These are phyloP conservation scores for Patella caerulea DNA, from an alignment of 2,888 invertebrate species.

Conservation along the genomic window DNA sequence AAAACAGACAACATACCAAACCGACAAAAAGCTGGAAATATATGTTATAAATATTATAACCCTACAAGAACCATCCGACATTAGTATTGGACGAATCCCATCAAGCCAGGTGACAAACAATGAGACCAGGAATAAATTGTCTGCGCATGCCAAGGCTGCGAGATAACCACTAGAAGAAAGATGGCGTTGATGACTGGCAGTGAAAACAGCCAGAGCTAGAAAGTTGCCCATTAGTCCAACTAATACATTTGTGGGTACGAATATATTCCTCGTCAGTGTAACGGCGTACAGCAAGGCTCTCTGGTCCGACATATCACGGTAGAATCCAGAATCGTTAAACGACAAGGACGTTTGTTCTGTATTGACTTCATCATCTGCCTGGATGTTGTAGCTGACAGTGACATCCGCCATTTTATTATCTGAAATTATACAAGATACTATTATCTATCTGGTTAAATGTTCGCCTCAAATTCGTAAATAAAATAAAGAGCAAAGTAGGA, in stretches of 20 bases:
- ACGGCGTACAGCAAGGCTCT: background rate
- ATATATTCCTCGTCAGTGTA: slow-evolving; percentile 29
- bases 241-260: slow-evolving; percentile 78
- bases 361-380: too few species aligned
- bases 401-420: too few species aligned
- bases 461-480: too few species aligned
- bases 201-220: slow-evolving; percentile 82
- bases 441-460: too few species aligned
- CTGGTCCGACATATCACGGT: too few species aligned
- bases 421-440: too few species aligned
- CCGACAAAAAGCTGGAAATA: slow-evolving; percentile 82
- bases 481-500: too few species aligned
- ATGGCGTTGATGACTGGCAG: slow-evolving; percentile 80
- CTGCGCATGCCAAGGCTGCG: slow-evolving; percentile 82
- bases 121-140: slow-evolving; percentile 81
- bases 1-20: slow-evolving; percentile 89
- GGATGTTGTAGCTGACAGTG: too few species aligned
- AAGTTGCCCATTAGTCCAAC: slow-evolving; percentile 85
- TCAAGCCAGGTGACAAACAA: slow-evolving; percentile 73
- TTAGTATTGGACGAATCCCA: slow-evolving; percentile 39
- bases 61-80: slow-evolving; percentile 76
- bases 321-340: too few species aligned
- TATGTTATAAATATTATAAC: slow-evolving; percentile 69
- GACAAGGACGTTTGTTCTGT: too few species aligned
- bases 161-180: slow-evolving; percentile 85